Evolutionary conservation across 2,888 invertebrate species (phyloP), one percentile per base, ranked within the genome.

Genomic region (Luffia ferchaultella): DNA sequence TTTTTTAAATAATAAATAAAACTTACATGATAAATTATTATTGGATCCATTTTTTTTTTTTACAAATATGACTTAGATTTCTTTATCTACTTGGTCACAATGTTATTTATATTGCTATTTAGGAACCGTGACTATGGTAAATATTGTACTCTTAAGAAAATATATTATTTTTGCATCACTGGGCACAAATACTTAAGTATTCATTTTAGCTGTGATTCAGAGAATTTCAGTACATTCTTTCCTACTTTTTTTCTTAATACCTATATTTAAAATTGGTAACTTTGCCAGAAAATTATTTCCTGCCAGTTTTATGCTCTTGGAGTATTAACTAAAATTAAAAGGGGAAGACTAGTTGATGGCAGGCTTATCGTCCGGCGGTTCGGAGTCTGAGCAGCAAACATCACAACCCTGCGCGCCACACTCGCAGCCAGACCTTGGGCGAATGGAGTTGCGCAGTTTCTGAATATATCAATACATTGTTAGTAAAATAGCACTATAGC

Each of bases 371-470:
- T 82, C 82, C 20, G 76, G 70, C 19, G 67, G 63, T 46, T 83
- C 83, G 15, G 82, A 80, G 19, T 80, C 82, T 20, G 82, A 82
- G 59, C 67, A 78, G 66, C 83, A 83, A 54, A 79, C 72, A 59
- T 92, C 92, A 67, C 93, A 93, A 83, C 95, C 90, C 64, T 89
- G 88, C 57, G 91, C 89, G 16, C 90, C 90, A 62, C 95, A 93
- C 62, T 92, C 92, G 62, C 90, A 90, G 58, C 93, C 85, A 54
- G 79, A 76, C 42, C 90, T 89, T 3, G 95, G 93, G 57, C 89
- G 89, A 54, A 93, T 85, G 3, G 93, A 88, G 64, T 88, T 87
- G 62, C 86, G 87, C 48, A 94, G 73, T 89, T 92, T 94, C 94
- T 95, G 83, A 51, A 85, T 43, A 49, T 42, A 42, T 30, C 12